A percentile compares a stretch with the other conserved stretches of the same genome.
These are phyloP conservation scores for Microctenopoma stevenorrisi DNA, from an alignment of 2,797 vertebrate genomes.

Conservation along the genomic window DNA sequence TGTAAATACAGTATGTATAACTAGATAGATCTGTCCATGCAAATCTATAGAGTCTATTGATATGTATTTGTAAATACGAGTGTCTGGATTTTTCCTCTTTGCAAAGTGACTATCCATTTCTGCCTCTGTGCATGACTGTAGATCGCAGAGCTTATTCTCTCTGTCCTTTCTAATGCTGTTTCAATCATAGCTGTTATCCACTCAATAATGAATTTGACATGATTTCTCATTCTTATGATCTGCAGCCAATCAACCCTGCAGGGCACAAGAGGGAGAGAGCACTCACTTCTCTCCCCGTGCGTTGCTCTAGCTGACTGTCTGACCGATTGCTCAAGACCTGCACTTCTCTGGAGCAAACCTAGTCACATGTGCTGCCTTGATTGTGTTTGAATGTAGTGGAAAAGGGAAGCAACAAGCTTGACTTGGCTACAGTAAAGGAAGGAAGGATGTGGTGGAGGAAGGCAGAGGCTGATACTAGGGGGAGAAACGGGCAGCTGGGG, in stretches of 20 bases:
- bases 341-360: constrained; percentile 22
- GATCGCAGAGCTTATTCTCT: constrained; percentile 8
- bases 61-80: no score
- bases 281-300: constrained; percentile 16
- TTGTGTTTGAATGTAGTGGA: constrained; percentile 1
- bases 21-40: no score
- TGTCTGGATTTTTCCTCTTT: no score
- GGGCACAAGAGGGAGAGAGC: constrained; percentile 6
- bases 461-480: constrained; percentile 50
- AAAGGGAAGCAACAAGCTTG: constrained; percentile 52
- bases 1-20: no score
- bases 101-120: constrained; percentile 2
- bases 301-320: constrained; percentile 22
- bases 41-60: no score
- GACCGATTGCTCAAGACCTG: constrained; percentile 25
- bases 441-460: constrained; percentile 50
- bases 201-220: constrained; percentile 86
- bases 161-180: constrained; percentile 12
- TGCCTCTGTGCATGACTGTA: constrained; percentile 4
- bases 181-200: constrained; percentile 75
- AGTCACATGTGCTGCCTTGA: constrained; percentile 34
- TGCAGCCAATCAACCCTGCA: constrained; percentile 79
- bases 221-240: constrained; percentile 84
- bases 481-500: constrained; percentile 36
- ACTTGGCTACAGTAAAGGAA: constrained; percentile 44